These are phyloP conservation scores for Mastacembelus armatus DNA, from an alignment of 2,797 vertebrate species.

Conservation along the genomic window DNA sequence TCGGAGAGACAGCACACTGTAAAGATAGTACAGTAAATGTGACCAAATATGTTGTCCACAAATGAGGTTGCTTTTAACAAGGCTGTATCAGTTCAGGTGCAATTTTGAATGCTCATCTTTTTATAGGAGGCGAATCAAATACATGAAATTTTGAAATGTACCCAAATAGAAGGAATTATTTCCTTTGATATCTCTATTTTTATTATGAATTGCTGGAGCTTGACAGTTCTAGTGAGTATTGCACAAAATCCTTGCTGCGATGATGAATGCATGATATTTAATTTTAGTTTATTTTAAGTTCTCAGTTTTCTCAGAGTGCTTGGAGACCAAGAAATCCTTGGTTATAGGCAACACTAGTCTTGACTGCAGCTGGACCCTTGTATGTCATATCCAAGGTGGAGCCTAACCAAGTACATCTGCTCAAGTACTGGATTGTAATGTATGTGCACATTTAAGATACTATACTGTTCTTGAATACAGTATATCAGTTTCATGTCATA, in stretches of 20 bases:
- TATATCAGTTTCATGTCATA: too few relatives aligned
- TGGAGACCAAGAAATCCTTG: not conserved
- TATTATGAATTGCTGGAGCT: too few relatives aligned
- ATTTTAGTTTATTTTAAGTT: too few relatives aligned
- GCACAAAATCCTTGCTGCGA: too few relatives aligned
- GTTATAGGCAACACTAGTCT: not conserved
- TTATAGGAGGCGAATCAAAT: too few relatives aligned
- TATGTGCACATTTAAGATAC: not conserved
- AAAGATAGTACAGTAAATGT: not conserved
- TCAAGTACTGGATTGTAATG: not conserved
- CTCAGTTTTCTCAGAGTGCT: too few relatives aligned
- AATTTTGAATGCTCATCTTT: too few relatives aligned
- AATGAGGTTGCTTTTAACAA: not conserved
- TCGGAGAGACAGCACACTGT: constrained; percentile 3
- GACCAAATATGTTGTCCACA: not conserved
- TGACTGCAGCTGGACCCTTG: not conserved
- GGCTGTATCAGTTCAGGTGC: not conserved
- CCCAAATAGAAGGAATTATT: not conserved
- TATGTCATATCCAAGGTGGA: not conserved
- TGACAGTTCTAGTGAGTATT: too few relatives aligned
- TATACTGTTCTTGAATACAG: too few relatives aligned
- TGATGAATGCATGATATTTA: too few relatives aligned
- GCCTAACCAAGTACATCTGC: not conserved
- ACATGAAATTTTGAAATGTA: not conserved
- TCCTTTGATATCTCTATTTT: not conserved